Conservation (phyloP, 2,113 vertebrate species). For the Theristicus caerulescens region DNA sequence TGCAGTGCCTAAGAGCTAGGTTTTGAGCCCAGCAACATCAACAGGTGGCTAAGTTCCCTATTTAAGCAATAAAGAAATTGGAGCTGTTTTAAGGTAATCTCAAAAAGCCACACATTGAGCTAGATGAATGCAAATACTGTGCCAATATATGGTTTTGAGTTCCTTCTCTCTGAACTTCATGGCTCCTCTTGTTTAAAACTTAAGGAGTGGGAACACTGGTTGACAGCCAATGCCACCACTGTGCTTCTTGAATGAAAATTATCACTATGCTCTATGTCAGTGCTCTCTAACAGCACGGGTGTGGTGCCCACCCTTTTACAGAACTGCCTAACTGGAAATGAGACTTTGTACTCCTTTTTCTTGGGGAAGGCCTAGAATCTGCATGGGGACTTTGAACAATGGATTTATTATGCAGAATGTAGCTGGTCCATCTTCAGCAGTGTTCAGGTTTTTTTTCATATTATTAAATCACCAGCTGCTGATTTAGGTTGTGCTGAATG, state of each 20-base stretch:
- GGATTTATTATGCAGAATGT: not conserved
- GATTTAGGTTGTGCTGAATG: not conserved
- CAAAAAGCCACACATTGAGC: not conserved
- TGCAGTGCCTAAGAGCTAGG: not conserved
- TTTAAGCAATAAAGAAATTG: not conserved
- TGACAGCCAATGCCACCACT: not conserved
- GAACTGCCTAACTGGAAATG: not conserved
- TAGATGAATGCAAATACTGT: not conserved
- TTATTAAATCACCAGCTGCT: not conserved
- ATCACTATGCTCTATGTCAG: not conserved
- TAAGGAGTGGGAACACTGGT: not conserved
- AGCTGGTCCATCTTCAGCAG: not conserved
- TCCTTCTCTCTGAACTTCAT: not conserved
- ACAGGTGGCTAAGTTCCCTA: not conserved
- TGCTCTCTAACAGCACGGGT: not conserved
- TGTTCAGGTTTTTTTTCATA: not conserved
- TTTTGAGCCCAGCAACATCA: not conserved
- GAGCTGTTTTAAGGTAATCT: not conserved
- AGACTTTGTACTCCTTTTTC: not conserved
- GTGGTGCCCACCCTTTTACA: not conserved
- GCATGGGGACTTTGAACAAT: not conserved
- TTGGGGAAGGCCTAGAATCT: not conserved
- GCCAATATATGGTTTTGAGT: not conserved
- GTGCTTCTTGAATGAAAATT: not conserved
- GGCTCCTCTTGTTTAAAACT: not conserved